phyloP scores from a whole-genome alignment of 2,888 invertebrate species.

The Zygaena filipendulae region DNA sequence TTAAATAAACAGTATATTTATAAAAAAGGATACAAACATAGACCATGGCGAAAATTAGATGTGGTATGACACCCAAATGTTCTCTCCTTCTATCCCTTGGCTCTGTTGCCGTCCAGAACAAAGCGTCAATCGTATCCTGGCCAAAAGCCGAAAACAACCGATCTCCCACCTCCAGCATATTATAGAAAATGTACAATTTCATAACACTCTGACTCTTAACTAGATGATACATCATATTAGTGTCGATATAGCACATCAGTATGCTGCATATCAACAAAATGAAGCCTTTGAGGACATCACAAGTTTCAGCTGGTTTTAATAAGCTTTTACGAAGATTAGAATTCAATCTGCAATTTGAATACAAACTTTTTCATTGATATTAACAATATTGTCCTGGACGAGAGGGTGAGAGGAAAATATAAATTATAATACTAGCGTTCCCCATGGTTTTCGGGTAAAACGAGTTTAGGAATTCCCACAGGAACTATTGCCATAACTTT shows the following conservation, averaged over 20 bases:
- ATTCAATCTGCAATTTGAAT: constrained; percentile 34
- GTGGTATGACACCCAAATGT: constrained; percentile 89
- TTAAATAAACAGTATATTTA: neutral
- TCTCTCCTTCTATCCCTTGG: constrained; percentile 84
- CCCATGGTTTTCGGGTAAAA: too few species aligned
- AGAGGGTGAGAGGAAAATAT: too few species aligned
- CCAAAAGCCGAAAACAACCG: constrained; percentile 96
- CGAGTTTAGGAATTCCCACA: too few species aligned
- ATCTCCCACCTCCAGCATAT: constrained; percentile 99
- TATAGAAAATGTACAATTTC: constrained; percentile 99
- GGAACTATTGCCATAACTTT: too few species aligned
- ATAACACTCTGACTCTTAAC: constrained; percentile 98
- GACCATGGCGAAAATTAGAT: constrained; percentile 88
- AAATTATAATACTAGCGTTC: too few species aligned
- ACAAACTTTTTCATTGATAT: neutral
- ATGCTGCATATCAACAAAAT: constrained; percentile 86
- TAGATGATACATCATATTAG: constrained; percentile 97
- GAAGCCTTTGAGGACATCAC: constrained; percentile 94
- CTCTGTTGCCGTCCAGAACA: constrained; percentile 99
- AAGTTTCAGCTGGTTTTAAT: constrained; percentile 90
- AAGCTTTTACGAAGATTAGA: constrained; percentile 59
- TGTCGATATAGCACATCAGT: constrained; percentile 92
- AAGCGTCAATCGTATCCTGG: constrained; percentile 97
- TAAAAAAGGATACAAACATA: constrained; percentile 93
- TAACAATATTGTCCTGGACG: too few species aligned